These are phyloP conservation scores for Hycleus phaleratus DNA, from an alignment of 1,140 invertebrate genomes.

Conservation along the genomic window DNA sequence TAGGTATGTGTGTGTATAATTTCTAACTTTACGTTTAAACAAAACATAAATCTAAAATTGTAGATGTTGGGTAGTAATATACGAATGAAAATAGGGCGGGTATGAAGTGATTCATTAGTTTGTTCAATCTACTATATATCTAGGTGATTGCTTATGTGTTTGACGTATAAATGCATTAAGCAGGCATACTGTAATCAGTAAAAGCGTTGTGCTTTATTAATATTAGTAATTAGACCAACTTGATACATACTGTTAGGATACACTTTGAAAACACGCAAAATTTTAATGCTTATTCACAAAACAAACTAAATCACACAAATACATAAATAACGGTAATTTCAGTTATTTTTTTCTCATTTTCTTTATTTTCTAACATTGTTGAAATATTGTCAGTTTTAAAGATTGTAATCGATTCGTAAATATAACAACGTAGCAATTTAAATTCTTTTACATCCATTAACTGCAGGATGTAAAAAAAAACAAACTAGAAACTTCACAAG, in stretches of 20 bases:
- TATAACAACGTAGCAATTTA: too few relatives aligned
- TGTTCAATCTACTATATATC: slow-evolving; percentile 3
- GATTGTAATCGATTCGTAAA: too few relatives aligned
- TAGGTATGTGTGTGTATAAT: not conserved
- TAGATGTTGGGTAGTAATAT: slow-evolving; percentile 11
- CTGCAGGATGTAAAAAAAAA: too few relatives aligned
- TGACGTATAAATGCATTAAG: slow-evolving; percentile 9
- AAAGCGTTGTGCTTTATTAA: slow-evolving; percentile 14
- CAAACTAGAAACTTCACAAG: not conserved
- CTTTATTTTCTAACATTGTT: too few relatives aligned
- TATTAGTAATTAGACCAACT: slow-evolving; percentile 9
- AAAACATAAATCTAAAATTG: slow-evolving; percentile 15
- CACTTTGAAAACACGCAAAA: slow-evolving; percentile 5
- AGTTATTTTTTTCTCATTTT: too few relatives aligned
- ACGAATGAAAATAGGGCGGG: slow-evolving; percentile 13
- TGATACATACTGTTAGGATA: slow-evolving; percentile 2
- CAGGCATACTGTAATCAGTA: slow-evolving; percentile 8
- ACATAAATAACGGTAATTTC: too few relatives aligned
- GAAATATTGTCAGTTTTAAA: too few relatives aligned
- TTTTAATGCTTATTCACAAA: not conserved
- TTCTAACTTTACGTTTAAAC: slow-evolving; percentile 14
- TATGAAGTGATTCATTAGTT: slow-evolving; percentile 13
- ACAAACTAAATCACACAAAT: too few relatives aligned
- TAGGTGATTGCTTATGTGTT: slow-evolving; percentile 6
- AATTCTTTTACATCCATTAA: too few relatives aligned